Evolutionary conservation across 2,113 vertebrate genomes (phyloP), one percentile per base, ranked within the genome.

Genomic region (Rhodinocichla rosea): DNA sequence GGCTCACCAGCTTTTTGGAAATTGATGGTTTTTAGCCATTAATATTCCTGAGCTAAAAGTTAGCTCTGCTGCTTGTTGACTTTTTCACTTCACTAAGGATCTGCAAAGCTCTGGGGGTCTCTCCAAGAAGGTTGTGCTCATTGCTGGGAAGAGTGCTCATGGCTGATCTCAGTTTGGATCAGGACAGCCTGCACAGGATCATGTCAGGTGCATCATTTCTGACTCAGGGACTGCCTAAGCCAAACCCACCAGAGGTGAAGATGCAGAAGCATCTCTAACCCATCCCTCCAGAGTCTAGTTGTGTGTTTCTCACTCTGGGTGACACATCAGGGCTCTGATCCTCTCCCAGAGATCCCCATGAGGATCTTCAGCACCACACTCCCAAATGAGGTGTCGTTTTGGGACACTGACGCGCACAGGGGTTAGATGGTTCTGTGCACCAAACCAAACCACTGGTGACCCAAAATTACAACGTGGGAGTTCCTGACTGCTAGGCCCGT

Each of bases 401-500:
- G 69, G 73, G 69, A 71, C 6, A 5, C 39, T 37, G 75, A 18
- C 14, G 32, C 17, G 11, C 55, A 26, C 1, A 5, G 10, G 77
- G 45, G n/a, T 89, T 90, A 80, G 82, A 42, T 30, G 40, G 26
- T 71, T 78, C 26, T 8, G 11, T 64, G 55, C 78, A 89, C 53
- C 94, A 91, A 71, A 82, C 75, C 63, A 65, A 70, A 70, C 89
- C 71, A 70, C 63, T 87, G 67, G 78, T 88, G 93, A 96, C 87
- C 93, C 79, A 91, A 40, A 96, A 90, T 94, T 32, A 68, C 96
- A 60, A 75, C 40, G 76, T 97, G 94, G 93, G 94, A 96, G 94
- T 97, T 95, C 94, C 82, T 86, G 92, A 81, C 84, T 96, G 42
- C 67, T 87, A 21, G 81, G 70, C 60, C 73, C 22, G 0, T 80